Conservation (phyloP, 2,888 invertebrate genomes). For the Herminia tarsipennalis region DNA sequence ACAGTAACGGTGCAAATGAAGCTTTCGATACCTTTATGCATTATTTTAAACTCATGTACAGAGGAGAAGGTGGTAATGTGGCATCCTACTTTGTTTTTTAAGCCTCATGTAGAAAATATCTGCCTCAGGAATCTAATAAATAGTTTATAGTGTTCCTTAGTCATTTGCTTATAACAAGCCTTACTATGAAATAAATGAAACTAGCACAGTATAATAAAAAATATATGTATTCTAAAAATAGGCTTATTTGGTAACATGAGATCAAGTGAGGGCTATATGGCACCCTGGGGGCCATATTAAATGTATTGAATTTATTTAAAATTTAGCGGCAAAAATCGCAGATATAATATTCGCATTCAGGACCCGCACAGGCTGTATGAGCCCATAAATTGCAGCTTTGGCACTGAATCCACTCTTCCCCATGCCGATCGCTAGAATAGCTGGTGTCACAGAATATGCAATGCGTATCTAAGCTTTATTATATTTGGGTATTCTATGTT, state of each 20-base stretch:
- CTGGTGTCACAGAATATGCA: not conserved
- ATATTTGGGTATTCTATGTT: no score
- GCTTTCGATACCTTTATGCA: no score
- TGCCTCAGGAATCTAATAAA: no score
- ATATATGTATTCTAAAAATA: not conserved
- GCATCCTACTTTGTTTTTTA: no score
- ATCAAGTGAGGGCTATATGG: conserved; percentile 14
- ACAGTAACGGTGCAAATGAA: no score
- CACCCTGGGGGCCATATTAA: conserved; percentile 8
- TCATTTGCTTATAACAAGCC: no score
- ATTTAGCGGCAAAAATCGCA: conserved; percentile 16
- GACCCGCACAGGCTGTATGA: conserved; percentile 16
- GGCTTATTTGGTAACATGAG: not conserved
- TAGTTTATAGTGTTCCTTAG: no score
- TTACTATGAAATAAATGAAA: not conserved
- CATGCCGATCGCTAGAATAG: conserved; percentile 9
- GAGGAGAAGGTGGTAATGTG: no score
- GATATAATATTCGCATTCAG: conserved; percentile 18
- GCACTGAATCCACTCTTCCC: conserved; percentile 7
- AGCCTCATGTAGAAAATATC: no score
- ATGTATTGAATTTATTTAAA: conserved; percentile 15
- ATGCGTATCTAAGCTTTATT: conserved; percentile 4
- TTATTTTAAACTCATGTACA: no score
- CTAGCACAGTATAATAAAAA: not conserved
- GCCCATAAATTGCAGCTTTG: conserved; percentile 14